Percentiles rank a stretch among this genome's conserved stretches.
Conservation (phyloP, 2,888 invertebrate genomes). For the Caenorhabditis uteleia region DNA sequence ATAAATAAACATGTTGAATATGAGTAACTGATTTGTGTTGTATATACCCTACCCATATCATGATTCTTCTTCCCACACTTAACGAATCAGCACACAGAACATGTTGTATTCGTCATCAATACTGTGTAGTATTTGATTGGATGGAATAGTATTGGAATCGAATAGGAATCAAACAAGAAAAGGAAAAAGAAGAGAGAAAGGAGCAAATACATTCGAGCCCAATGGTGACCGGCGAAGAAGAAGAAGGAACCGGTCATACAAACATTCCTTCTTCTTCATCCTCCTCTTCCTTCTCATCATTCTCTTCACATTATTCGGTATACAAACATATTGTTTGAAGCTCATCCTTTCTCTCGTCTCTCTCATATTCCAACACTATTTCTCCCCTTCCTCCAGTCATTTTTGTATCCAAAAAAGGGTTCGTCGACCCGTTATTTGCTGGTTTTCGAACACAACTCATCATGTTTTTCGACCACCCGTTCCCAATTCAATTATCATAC, state of each 20-base stretch:
- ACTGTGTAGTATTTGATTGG: too few species aligned
- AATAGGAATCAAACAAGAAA: too few species aligned
- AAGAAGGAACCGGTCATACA: background rate
- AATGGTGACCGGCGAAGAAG: background rate
- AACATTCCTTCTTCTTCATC: too few species aligned
- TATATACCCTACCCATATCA: too few species aligned
- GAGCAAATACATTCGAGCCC: background rate
- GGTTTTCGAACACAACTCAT: constrained; percentile 5
- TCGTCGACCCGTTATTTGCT: background rate
- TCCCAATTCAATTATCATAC: too few species aligned
- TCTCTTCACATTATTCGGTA: constrained; percentile 36
- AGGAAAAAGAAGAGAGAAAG: too few species aligned
- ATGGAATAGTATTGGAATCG: too few species aligned
- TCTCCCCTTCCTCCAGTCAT: constrained; percentile 1
- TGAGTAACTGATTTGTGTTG: too few species aligned
- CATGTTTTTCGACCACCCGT: constrained; percentile 7
- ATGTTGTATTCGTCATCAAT: too few species aligned
- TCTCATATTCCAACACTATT: constrained; percentile 5
- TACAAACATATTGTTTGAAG: constrained; percentile 32
- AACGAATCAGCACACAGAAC: too few species aligned
- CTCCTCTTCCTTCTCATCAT: constrained; percentile 8
- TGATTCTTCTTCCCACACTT: too few species aligned
- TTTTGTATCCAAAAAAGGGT: constrained; percentile 2
- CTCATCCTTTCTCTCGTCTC: constrained; percentile 21
- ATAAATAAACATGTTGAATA: too few species aligned